A percentile compares a stretch with the other conserved stretches of the same genome.
These are phyloP conservation scores for Sitobion miscanthi DNA, from an alignment of 1,140 invertebrate genomes.

Conservation along the genomic window DNA sequence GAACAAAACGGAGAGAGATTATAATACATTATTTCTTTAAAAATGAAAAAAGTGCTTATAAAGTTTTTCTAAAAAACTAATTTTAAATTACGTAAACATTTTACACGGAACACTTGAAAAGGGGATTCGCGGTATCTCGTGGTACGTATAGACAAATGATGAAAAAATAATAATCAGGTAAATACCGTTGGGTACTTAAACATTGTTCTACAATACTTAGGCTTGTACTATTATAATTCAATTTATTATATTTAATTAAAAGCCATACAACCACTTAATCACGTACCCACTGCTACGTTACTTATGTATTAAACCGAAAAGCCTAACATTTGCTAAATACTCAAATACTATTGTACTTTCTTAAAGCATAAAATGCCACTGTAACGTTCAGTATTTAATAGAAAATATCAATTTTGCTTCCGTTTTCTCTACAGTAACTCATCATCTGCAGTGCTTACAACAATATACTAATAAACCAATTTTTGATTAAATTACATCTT, in stretches of 20 bases:
- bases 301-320: too few relatives aligned
- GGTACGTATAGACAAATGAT: neutral
- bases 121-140: neutral
- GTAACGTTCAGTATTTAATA: too few relatives aligned
- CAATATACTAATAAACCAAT: too few relatives aligned
- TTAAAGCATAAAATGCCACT: too few relatives aligned
- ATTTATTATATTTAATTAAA: neutral
- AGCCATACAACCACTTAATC: neutral
- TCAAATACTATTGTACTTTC: too few relatives aligned
- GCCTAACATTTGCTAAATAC: neutral
- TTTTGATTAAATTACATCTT: too few relatives aligned
- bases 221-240: neutral
- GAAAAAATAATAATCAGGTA: neutral
- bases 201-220: neutral
- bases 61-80: neutral
- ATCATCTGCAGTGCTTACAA: too few relatives aligned
- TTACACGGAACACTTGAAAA: neutral
- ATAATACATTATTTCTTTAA: slow-evolving; percentile 11
- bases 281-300: neutral
- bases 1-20: neutral
- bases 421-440: too few relatives aligned
- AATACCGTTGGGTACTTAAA: neutral
- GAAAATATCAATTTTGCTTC: too few relatives aligned
- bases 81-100: neutral
- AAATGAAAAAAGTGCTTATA: neutral